These are phyloP conservation scores for Isaurus tuberculatus DNA, from an alignment of 92 coral and sea anemone genomes.

Conservation along the genomic window DNA sequence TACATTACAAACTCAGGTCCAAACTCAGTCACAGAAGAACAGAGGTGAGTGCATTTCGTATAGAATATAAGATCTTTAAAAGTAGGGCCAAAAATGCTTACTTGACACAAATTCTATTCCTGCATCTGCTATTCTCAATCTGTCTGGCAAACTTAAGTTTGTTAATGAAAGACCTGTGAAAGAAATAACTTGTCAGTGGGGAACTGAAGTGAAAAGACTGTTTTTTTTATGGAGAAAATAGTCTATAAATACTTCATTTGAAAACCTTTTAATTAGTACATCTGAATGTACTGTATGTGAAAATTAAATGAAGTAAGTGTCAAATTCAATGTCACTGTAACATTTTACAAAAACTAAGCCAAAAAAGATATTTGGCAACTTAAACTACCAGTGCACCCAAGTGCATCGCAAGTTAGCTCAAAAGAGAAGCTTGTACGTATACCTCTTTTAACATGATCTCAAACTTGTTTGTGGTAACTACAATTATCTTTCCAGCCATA, in stretches of 20 bases:
- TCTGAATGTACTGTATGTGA: background rate
- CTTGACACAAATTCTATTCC: constrained; percentile 81
- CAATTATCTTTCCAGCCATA: too few species aligned
- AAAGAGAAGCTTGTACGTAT: too few species aligned
- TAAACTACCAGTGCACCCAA: too few species aligned
- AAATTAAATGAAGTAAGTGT: background rate
- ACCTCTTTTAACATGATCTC: too few species aligned
- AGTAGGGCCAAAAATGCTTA: constrained; percentile 21
- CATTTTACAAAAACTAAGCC: too few species aligned
- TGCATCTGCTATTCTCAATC: constrained; percentile 78
- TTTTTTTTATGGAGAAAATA: background rate
- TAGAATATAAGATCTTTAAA: background rate
- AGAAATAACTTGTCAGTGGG: background rate
- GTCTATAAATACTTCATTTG: background rate
- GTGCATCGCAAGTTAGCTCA: too few species aligned
- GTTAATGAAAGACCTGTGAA: constrained; percentile 70
- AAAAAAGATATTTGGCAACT: too few species aligned
- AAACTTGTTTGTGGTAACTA: background rate
- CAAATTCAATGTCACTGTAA: too few species aligned
- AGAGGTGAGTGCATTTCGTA: too few species aligned
- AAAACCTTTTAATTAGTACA: too few species aligned
- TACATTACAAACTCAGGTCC: too few species aligned
- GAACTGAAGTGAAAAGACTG: background rate
- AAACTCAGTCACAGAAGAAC: too few species aligned
- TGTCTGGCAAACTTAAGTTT: constrained; percentile 76